These are phyloP conservation scores for Arnoldichthys spilopterus DNA, from an alignment of 2,797 vertebrate species.

Conservation along the genomic window DNA sequence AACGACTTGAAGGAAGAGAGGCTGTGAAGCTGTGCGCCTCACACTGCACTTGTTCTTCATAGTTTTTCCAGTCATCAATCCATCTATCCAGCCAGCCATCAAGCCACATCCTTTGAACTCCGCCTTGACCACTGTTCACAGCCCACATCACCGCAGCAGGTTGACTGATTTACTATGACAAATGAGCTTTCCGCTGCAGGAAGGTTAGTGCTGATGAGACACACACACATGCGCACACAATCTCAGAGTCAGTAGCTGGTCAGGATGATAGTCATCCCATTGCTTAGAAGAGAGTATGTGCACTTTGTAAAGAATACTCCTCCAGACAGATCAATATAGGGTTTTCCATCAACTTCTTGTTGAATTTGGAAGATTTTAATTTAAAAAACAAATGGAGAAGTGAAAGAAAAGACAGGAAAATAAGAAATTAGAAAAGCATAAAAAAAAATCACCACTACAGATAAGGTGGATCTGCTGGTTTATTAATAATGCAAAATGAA, in stretches of 20 bases:
- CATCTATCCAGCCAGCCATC: constrained; percentile 40
- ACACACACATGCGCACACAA: constrained; percentile 22
- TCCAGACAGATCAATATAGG: constrained; percentile 39
- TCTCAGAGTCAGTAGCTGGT: constrained; percentile 22
- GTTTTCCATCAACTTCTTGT: no score
- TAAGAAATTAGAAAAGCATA: no score
- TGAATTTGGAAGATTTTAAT: no score
- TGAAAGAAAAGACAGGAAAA: no score
- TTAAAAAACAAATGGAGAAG: no score
- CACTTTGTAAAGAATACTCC: constrained; percentile 37
- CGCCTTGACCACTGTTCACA: constrained; percentile 50
- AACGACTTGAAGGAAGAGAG: not conserved
- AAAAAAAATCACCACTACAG: no score
- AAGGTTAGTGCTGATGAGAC: constrained; percentile 35
- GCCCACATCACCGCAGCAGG: constrained; percentile 40
- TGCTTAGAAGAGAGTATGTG: constrained; percentile 21
- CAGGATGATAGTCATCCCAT: constrained; percentile 44
- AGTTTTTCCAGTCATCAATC: constrained; percentile 16
- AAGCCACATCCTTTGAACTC: constrained; percentile 30
- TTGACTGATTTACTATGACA: constrained; percentile 50
- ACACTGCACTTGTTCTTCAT: constrained; percentile 1
- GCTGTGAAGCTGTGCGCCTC: not conserved
- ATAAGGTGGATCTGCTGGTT: no score
- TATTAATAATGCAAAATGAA: no score
- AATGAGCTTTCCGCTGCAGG: constrained; percentile 48